Conservation (phyloP, 2,113 vertebrate species). For the Garra rufa region DNA sequence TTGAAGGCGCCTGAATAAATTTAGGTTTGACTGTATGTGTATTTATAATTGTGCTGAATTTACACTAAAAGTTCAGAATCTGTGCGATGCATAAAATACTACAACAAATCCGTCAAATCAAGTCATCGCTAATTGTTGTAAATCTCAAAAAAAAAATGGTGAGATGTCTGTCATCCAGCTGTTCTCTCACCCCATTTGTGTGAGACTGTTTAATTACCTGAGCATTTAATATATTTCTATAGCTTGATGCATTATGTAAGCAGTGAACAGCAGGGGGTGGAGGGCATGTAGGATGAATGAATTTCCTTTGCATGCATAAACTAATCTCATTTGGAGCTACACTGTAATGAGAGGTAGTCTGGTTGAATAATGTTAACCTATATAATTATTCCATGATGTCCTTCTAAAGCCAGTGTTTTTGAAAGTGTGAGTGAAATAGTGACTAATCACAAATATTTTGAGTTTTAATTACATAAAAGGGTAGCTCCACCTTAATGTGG, state of each 20-base stretch:
- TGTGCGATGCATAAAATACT: not conserved
- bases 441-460: not conserved
- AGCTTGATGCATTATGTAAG: conserved; percentile 56
- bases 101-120: not conserved
- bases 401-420: not conserved
- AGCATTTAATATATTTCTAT: conserved; percentile 3
- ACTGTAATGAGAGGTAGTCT: conserved; percentile 44
- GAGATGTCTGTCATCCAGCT: not conserved
- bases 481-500: not conserved
- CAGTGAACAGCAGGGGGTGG: conserved; percentile 29
- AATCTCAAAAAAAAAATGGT: not conserved
- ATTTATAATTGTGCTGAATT: too few species aligned
- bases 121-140: not conserved
- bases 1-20: too few species aligned
- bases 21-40: too few species aligned
- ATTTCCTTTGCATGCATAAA: conserved; percentile 42
- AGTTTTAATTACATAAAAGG: not conserved
- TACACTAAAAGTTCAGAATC: not conserved
- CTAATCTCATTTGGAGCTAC: conserved; percentile 31
- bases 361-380: conserved; percentile 2
- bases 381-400: conserved; percentile 29
- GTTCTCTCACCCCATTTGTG: not conserved
- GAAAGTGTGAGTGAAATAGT: not conserved
- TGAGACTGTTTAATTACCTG: conserved; percentile 1
- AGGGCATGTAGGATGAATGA: conserved; percentile 30